Percentiles rank a stretch among this genome's conserved stretches.
These are phyloP conservation scores for Callaeas wilsoni DNA, from an alignment of 2,113 vertebrate species.

Conservation along the genomic window DNA sequence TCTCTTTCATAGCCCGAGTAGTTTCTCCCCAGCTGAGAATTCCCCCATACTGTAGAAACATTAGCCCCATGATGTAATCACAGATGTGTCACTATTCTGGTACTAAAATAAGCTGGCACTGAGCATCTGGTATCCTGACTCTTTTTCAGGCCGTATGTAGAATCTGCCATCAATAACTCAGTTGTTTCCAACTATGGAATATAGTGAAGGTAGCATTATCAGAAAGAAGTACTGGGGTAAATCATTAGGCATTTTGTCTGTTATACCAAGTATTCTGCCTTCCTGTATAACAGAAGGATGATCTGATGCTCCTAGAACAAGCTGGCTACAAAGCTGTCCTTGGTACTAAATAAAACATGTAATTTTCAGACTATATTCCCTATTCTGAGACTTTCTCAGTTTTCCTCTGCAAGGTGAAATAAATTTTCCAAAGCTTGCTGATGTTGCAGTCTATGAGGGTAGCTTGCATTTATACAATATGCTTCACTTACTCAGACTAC, in stretches of 20 bases:
- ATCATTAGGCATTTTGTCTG: neutral
- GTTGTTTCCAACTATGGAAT: neutral
- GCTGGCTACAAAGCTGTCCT: neutral
- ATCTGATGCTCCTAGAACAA: neutral
- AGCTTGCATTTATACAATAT: neutral
- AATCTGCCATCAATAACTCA: neutral
- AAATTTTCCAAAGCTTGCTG: constrained; percentile 12
- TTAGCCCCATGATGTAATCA: neutral
- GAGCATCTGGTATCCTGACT: neutral
- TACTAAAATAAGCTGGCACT: neutral
- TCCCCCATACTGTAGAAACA: neutral
- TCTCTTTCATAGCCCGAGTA: neutral
- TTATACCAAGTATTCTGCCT: neutral
- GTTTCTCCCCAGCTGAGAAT: neutral
- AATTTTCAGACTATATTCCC: neutral
- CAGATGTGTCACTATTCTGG: neutral
- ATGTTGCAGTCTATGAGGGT: neutral
- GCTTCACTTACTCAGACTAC: neutral
- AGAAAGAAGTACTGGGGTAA: neutral
- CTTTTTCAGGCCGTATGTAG: neutral
- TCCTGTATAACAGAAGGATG: neutral
- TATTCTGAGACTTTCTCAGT: neutral
- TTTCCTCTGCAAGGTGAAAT: neutral
- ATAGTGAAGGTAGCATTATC: neutral
- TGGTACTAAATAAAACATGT: neutral